phyloP scores from a whole-genome alignment of 2,797 vertebrate genomes.

The Coreius guichenoti region DNA sequence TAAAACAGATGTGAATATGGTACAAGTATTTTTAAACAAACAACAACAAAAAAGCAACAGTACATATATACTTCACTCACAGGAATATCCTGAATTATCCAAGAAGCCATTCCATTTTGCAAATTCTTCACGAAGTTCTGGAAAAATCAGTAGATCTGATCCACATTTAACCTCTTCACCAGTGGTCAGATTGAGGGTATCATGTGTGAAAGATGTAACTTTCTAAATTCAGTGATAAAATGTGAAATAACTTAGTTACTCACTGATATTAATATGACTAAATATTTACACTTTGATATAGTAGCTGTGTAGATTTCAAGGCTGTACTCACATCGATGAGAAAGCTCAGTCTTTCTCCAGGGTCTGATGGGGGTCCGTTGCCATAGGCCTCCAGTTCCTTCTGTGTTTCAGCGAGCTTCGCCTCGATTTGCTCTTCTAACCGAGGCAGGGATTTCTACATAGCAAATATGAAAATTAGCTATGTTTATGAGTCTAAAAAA shows the following conservation, averaged over 20 bases:
- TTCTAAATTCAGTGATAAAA: conserved; percentile 63
- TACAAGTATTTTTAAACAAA: not conserved
- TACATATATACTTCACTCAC: conserved; percentile 56
- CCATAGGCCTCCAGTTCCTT: conserved; percentile 78
- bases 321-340: conserved; percentile 73
- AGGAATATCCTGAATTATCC: conserved; percentile 56
- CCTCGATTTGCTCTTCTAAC: conserved; percentile 80
- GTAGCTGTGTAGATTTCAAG: not conserved
- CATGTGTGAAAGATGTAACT: conserved; percentile 75
- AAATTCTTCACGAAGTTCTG: conserved; percentile 72
- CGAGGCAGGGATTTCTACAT: conserved; percentile 71
- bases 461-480: not conserved
- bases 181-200: conserved; percentile 68
- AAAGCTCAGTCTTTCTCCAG: conserved; percentile 65
- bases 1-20: not conserved
- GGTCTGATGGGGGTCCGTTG: conserved; percentile 68
- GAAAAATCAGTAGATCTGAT: conserved; percentile 71
- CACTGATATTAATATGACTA: not conserved
- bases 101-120: conserved; percentile 68
- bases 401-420: conserved; percentile 74
- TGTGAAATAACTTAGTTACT: not conserved
- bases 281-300: not conserved
- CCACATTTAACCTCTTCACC: conserved; percentile 76
- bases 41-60: not conserved
- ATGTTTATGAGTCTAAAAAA: not conserved